Evolutionary conservation across 2,888 invertebrate genomes (phyloP), one percentile per base, ranked within the genome.

Genomic region (Furcula furcula): DNA sequence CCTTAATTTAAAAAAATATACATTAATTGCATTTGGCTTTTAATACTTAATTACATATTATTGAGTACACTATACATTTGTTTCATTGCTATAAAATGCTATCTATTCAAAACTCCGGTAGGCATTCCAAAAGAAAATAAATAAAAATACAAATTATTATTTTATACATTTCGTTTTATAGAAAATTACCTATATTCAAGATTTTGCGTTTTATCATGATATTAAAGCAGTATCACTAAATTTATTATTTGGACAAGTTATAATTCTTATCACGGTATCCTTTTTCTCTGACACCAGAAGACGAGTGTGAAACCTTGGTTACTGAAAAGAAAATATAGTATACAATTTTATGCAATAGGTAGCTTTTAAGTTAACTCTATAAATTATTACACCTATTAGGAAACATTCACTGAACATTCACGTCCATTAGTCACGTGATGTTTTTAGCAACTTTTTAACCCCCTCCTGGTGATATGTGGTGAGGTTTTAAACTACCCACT

Each of bases 161-260:
- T 72, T 75, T 52, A 59, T 47, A 81, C 65, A 67, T 76, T 81
- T 84, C 76, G 76, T 85, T 84, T 83, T 82, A 85, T 86, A 86
- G 86, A 88, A 87, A 88, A 83, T 69, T 76, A 83, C 76, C 86
- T 87, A 86, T 85, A 78, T 73, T 82, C 76, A 82, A 85, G 80
- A 81, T 80, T 76, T 75, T 65, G 87, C 84, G 73, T 76, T 84
- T 87, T 86, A 87, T 86, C 70, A 85, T 84, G 85, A 84, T 88
- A 87, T 87, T 88, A 88, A 88, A 88, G 88, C 88, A 84, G 83
- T 87, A 87, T 85, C 87, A 87, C 87, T 88, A 87, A 74, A 80
- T 82, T 64, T 84, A 84, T 81, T 83, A 76, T 80, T 85, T 87
- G 87, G 88, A 87, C 87, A 84, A 81, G 67, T 80, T 76, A 74